phyloP scores from a whole-genome alignment of 1,140 invertebrate species.

The Neocloeon triangulifer region DNA sequence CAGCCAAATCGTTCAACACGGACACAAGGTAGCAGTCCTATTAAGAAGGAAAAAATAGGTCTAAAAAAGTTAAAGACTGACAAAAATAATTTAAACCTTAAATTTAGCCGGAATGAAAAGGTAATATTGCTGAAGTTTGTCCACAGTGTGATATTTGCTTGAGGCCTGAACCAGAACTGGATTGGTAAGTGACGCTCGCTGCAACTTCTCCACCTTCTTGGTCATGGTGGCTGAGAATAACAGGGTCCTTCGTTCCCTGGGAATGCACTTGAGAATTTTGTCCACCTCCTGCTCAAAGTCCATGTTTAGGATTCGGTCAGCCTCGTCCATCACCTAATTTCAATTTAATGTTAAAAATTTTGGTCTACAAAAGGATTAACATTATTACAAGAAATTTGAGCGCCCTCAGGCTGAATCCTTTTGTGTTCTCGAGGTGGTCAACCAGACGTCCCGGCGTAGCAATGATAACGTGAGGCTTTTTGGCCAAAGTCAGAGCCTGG shows the following conservation, averaged over 20 bases:
- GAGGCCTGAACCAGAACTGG: conserved; percentile 92
- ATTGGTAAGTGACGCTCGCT: conserved; percentile 76
- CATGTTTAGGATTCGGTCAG: conserved; percentile 86
- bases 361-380: background rate
- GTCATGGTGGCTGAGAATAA: conserved; percentile 97
- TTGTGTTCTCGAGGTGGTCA: conserved; percentile 83
- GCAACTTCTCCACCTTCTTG: conserved; percentile 90
- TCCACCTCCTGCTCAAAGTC: conserved; percentile 92
- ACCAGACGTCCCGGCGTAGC: conserved; percentile 76
- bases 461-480: conserved; percentile 89
- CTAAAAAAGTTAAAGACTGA: conserved; percentile 2
- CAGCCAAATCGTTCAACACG: conserved; percentile 85
- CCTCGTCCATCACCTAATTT: conserved; percentile 93
- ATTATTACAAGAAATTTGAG: conserved; percentile 75
- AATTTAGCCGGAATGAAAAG: conserved; percentile 90
- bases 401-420: conserved; percentile 73
- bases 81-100: conserved; percentile 35
- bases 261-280: conserved; percentile 75
- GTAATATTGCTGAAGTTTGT: conserved; percentile 87
- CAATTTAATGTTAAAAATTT: conserved; percentile 1
- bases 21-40: conserved; percentile 92
- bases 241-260: conserved; percentile 65
- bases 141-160: conserved; percentile 94
- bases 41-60: conserved; percentile 1
- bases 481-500: conserved; percentile 71